A percentile compares a stretch with the other conserved stretches of the same genome.
Conservation (phyloP, 2,797 vertebrate species). For the Danio jaintianensis region DNA sequence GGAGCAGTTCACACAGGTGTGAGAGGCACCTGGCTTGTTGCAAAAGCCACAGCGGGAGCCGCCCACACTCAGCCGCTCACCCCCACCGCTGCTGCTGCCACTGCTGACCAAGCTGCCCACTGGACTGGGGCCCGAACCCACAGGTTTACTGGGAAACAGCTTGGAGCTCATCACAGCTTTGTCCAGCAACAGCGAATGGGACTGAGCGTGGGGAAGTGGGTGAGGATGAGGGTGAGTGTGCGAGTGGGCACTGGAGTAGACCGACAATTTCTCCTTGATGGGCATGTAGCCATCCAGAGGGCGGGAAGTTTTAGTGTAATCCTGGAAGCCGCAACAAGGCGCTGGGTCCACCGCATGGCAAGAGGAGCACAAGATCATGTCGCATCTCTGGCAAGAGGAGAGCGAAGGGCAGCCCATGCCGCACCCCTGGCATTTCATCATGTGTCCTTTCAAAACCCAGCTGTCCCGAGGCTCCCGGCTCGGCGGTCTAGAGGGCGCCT, state of each 20-base stretch:
- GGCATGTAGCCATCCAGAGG: conserved; percentile 81
- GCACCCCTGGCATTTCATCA: conserved; percentile 89
- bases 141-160: conserved; percentile 79
- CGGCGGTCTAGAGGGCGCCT: conserved; percentile 77
- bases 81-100: conserved; percentile 37
- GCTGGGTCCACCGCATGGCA: conserved; percentile 81
- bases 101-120: conserved; percentile 1
- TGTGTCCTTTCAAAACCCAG: conserved; percentile 79
- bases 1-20: conserved; percentile 98
- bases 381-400: conserved; percentile 86
- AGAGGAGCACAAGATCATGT: conserved; percentile 86
- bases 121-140: conserved; percentile 70
- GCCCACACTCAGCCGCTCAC: conserved; percentile 33
- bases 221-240: conserved; percentile 76
- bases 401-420: conserved; percentile 82
- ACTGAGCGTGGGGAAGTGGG: conserved; percentile 74
- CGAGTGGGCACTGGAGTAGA: conserved; percentile 79
- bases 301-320: conserved; percentile 79
- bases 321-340: conserved; percentile 82
- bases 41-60: conserved; percentile 91
- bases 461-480: conserved; percentile 79
- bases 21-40: conserved; percentile 89
- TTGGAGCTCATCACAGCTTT: conserved; percentile 79
- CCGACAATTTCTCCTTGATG: conserved; percentile 82
- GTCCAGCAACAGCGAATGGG: conserved; percentile 75